Conservation (phyloP, 1,140 invertebrate genomes). For the Eumeta japonica region DNA sequence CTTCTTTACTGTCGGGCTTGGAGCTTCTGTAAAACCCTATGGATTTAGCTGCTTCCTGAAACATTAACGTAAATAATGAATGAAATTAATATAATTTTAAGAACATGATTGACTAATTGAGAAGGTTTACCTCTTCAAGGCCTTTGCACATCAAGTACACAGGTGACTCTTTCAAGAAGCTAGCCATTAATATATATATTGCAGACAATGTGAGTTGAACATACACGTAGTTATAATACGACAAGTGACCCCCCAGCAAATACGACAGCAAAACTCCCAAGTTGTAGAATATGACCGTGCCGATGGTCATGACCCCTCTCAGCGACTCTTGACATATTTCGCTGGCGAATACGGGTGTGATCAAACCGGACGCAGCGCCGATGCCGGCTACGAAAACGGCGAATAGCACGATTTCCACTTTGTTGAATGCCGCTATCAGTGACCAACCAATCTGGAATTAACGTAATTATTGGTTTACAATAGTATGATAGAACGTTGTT, state of each 20-base stretch:
- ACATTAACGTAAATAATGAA: slow-evolving; percentile 6
- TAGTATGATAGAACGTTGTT: too few species aligned
- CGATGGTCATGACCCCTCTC: slow-evolving; percentile 32
- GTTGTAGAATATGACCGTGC: slow-evolving; percentile 28
- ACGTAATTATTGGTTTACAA: too few species aligned
- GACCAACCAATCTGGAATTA: slow-evolving; percentile 35
- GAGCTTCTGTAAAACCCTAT: slow-evolving; percentile 27
- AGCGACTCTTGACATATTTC: slow-evolving; percentile 41
- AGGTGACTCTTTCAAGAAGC: slow-evolving; percentile 27
- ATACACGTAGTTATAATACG: slow-evolving; percentile 27
- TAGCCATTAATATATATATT: slow-evolving; percentile 29
- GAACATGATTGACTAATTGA: slow-evolving; percentile 3
- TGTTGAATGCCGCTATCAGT: slow-evolving; percentile 25
- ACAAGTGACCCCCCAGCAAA: slow-evolving; percentile 27
- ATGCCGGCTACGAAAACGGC: slow-evolving; percentile 23
- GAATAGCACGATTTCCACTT: slow-evolving; percentile 21
- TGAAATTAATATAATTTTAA: neutral
- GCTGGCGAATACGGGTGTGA: slow-evolving; percentile 34
- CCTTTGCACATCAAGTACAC: slow-evolving; percentile 25
- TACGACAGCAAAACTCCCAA: slow-evolving; percentile 35
- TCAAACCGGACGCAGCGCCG: slow-evolving; percentile 30
- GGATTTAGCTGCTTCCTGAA: slow-evolving; percentile 29
- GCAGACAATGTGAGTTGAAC: slow-evolving; percentile 25
- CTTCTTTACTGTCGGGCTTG: slow-evolving; percentile 24
- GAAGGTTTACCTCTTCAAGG: slow-evolving; percentile 22